Evolutionary conservation across 2,888 invertebrate genomes (phyloP), one percentile per base, ranked within the genome.

Genomic region (Cyaniris semiargus): DNA sequence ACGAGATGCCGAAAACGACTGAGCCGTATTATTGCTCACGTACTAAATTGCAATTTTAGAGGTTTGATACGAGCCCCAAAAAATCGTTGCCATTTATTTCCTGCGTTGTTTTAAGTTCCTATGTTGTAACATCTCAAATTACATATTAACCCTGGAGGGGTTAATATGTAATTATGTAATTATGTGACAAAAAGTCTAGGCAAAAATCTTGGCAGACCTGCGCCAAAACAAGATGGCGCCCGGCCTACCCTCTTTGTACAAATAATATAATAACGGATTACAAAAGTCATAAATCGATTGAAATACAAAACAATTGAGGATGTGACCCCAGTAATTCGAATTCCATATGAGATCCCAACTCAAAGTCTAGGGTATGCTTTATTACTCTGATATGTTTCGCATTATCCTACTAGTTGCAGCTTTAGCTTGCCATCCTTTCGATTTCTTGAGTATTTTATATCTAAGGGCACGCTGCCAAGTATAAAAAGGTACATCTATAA

Each of bases 351-450:
- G n/a, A 58, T 58, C 58, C 21, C 58, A 21, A 58, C 21, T 21
- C 58, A 2, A n/a, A 21, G 0, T 8, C 21, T 56, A n/a, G n/a
- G n/a, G 53, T n/a, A n/a, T n/a, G n/a, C n/a, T n/a, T n/a, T n/a
- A n/a, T n/a, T n/a, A n/a, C 23, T 44, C 44, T 70, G 72, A 44
- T 72, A 18, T 48, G 13, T 72, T 72, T 72, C 23, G 15, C 72
- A 38, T 72, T 72, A 72, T 48, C n/a, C 38, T 4, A 5, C 34
- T 21, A 21, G n/a, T n/a, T 60, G 60, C 60, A 13, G 3, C 23
- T 21, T 60, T 4, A 23, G 60, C 23, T 8, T 60, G 23, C 13
- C 0, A 34, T 18, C 15, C n/a, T 8, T 34, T 1, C 7, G 27
- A 31, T 70, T 70, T 31, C 1, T 70, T 31, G 31, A 70, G 60